phyloP scores from a whole-genome alignment of 2,888 invertebrate genomes.

The Adelphocoris suturalis region DNA sequence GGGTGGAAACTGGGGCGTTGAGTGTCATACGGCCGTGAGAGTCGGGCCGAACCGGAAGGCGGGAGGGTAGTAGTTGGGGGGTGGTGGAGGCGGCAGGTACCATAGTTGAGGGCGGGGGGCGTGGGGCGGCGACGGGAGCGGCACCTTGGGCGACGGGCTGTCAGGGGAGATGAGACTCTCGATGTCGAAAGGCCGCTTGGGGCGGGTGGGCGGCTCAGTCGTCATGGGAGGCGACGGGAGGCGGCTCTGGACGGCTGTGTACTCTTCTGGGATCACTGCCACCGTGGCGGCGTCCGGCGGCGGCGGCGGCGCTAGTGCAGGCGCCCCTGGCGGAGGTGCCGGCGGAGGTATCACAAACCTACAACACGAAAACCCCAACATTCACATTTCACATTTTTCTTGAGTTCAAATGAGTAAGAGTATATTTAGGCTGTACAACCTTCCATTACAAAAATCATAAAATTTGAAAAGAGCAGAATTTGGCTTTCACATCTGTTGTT shows the following conservation, averaged over 20 bases:
- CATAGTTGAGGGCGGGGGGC: slow-evolving; percentile 47
- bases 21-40: slow-evolving; percentile 73
- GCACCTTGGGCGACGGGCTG: slow-evolving; percentile 69
- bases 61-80: slow-evolving; percentile 72
- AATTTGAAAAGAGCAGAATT: too few species aligned
- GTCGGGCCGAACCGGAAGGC: slow-evolving; percentile 73
- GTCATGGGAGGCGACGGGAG: slow-evolving; percentile 68
- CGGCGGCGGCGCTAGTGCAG: slow-evolving; percentile 63
- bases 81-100: slow-evolving; percentile 72
- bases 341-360: slow-evolving; percentile 61
- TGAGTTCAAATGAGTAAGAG: too few species aligned
- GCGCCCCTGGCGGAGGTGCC: slow-evolving; percentile 59
- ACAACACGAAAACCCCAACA: background rate
- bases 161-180: slow-evolving; percentile 78
- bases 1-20: slow-evolving; percentile 29
- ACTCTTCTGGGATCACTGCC: slow-evolving; percentile 69
- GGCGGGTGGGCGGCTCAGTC: slow-evolving; percentile 72
- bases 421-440: background rate
- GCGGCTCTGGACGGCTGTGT: slow-evolving; percentile 67
- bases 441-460: too few species aligned
- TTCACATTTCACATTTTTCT: too few species aligned
- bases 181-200: slow-evolving; percentile 76
- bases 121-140: slow-evolving; percentile 58
- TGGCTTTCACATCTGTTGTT: too few species aligned
- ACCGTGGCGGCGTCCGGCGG: slow-evolving; percentile 67